Conservation (phyloP, 2,113 vertebrate genomes). For the Pantherophis guttatus region DNA sequence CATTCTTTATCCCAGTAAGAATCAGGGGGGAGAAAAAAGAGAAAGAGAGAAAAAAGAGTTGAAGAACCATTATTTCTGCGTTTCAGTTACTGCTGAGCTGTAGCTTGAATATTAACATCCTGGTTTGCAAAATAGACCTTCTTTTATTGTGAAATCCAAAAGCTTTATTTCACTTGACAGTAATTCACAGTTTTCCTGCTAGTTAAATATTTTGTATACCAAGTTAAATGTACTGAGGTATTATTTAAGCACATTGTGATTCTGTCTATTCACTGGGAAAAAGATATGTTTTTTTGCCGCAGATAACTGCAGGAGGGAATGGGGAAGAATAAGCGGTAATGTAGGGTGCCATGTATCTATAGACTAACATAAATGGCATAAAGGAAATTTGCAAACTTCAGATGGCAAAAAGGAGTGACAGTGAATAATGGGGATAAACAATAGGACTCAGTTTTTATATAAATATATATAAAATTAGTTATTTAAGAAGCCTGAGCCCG, state of each 20-base stretch:
- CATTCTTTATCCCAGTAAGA: not conserved
- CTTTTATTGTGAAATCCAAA: conserved; percentile 34
- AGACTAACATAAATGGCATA: conserved; percentile 12
- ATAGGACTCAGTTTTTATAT: not conserved
- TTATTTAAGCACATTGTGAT: conserved; percentile 17
- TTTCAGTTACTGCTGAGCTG: not conserved
- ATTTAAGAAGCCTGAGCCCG: not conserved
- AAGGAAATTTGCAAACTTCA: conserved; percentile 48
- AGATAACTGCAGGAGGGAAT: conserved; percentile 36
- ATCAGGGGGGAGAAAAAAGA: not conserved
- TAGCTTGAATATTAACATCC: conserved; percentile 32
- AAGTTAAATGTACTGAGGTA: conserved; percentile 55
- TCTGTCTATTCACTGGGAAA: conserved; percentile 36
- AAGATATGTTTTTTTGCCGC: conserved; percentile 50
- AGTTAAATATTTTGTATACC: conserved; percentile 56
- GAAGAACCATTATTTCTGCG: conserved; percentile 18
- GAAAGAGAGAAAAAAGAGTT: not conserved
- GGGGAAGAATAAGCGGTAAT: conserved; percentile 18
- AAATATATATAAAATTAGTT: not conserved
- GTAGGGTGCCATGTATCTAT: not conserved
- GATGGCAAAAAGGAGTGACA: conserved; percentile 47
- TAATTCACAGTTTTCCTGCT: conserved; percentile 45
- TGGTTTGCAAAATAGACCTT: conserved; percentile 29
- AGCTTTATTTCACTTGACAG: conserved; percentile 46
- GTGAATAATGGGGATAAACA: conserved; percentile 2